Base-by-base conservation (phyloP, 2,888 invertebrate species). In the Acleris cristana region DNA sequence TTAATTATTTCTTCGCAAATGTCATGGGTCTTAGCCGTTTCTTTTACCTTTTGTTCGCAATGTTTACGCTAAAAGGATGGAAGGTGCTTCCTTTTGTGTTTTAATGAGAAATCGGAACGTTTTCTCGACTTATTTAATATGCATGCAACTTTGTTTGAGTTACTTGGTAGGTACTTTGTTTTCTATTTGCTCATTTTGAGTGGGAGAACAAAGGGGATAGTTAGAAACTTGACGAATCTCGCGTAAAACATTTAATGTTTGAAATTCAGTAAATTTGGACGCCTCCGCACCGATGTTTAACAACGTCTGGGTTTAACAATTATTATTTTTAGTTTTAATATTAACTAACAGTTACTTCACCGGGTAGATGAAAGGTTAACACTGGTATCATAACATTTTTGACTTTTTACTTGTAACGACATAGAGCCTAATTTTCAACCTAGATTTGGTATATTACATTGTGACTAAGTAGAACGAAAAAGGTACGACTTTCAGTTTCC, bases 1-100 rank as follows among this genome's bases (percentile, higher is more conserved):
- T 88, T 89, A 90, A 89, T 90, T 90, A 90, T 90, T 87, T 87
- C 83, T 82, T 82, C 79, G 79, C 82, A 76, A 80, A 85, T 82
- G 84, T 84, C 72, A 68, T 63, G 70, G 65, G 65, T 72, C 78
- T 73, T 73, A 61, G 68, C 63, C 64, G 53, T 72, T 70, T 71
- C 34, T 70, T 73, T 67, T 64, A 63, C 69, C 72, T 71, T 73
- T 72, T 70, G 73, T 73, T 69, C 52, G 76, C 74, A 73, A 71
- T 79, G 78, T 77, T 70, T 14, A 40, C 40, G 73, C 76, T 81
- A 78, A 82, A 82, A 78, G 69, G 74, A 73, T 80, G 81, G 76
- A 76, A 75, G 75, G 56, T 66, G 65, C 49, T 51, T 76, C 76
- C 76, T 75, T 79, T 79, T 81, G 79, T 75, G 77, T 78, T 78